Evolutionary conservation across 2,797 vertebrate genomes (phyloP).

Genomic region (Rhynchotus rufescens): DNA sequence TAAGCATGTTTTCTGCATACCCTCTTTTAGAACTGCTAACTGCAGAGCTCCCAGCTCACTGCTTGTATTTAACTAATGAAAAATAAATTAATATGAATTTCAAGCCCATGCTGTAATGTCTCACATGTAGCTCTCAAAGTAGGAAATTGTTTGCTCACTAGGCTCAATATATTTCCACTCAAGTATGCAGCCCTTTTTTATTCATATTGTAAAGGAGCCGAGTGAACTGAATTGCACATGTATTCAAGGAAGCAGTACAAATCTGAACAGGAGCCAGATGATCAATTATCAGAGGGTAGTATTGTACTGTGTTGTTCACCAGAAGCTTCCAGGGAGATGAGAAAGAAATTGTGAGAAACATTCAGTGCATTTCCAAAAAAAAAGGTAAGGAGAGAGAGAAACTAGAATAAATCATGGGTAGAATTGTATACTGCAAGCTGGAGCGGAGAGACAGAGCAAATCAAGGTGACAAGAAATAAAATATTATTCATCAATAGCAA

Average conservation of each 20-base stretch:
- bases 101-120: not conserved
- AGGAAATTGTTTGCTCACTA: slow-evolving; percentile 45
- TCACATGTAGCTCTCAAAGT: slow-evolving; percentile 10
- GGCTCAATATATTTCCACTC: slow-evolving; percentile 8
- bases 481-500: slow-evolving; percentile 20
- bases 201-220: not conserved
- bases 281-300: slow-evolving; percentile 58
- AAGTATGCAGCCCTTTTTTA: slow-evolving; percentile 29
- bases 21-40: not conserved
- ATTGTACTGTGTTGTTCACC: slow-evolving; percentile 50
- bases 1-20: not conserved
- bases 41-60: not conserved
- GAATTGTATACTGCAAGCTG: slow-evolving; percentile 29
- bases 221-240: slow-evolving; percentile 19
- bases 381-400: not conserved
- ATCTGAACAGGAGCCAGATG: slow-evolving; percentile 57
- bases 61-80: slow-evolving; percentile 25
- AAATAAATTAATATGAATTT: slow-evolving; percentile 43
- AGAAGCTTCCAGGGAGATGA: slow-evolving; percentile 30
- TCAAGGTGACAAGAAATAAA: slow-evolving; percentile 31
- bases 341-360: slow-evolving; percentile 57
- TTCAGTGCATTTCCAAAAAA: not conserved
- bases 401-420: slow-evolving; percentile 8
- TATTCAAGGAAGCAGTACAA: slow-evolving; percentile 52
- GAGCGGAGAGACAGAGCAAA: slow-evolving; percentile 43